A percentile compares a stretch with the other conserved stretches of the same genome.
These are phyloP conservation scores for Seriola quinqueradiata DNA, from an alignment of 2,113 vertebrate species.

Conservation along the genomic window DNA sequence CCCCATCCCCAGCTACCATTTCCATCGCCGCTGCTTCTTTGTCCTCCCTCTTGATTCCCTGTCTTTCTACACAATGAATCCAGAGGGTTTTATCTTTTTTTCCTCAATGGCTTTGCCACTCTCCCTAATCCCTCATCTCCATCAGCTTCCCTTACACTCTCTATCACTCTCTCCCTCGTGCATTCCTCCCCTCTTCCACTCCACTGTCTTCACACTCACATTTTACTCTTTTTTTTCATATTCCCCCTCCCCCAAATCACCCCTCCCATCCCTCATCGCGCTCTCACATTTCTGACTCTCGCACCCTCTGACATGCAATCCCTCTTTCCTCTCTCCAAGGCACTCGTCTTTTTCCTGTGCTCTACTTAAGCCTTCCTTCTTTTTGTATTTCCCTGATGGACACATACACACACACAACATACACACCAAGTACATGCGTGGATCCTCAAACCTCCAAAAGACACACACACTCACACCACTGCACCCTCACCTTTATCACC, in stretches of 20 bases:
- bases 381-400: slow-evolving; percentile 61
- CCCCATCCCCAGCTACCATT: slow-evolving; percentile 43
- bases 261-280: background rate
- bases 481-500: slow-evolving; percentile 6
- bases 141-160: slow-evolving; percentile 62
- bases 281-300: slow-evolving; percentile 65
- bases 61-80: slow-evolving; percentile 58
- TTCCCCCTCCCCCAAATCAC: background rate
- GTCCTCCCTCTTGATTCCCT: slow-evolving; percentile 46
- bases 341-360: slow-evolving; percentile 47
- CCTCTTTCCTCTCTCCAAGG: slow-evolving; percentile 64
- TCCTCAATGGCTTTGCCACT: slow-evolving; percentile 67
- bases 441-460: slow-evolving; percentile 6
- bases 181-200: slow-evolving; percentile 45
- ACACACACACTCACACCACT: background rate
- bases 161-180: slow-evolving; percentile 46
- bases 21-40: slow-evolving; percentile 31
- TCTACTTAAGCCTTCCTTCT: slow-evolving; percentile 53
- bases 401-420: slow-evolving; percentile 3
- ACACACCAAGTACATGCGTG: slow-evolving; percentile 23
- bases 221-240: slow-evolving; percentile 41
- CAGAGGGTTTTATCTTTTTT: slow-evolving; percentile 59
- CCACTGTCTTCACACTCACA: slow-evolving; percentile 46
- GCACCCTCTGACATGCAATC: slow-evolving; percentile 68
- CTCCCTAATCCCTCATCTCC: slow-evolving; percentile 77